These are phyloP conservation scores for Argyrosomus japonicus DNA, from an alignment of 2,113 vertebrate genomes.

Conservation along the genomic window DNA sequence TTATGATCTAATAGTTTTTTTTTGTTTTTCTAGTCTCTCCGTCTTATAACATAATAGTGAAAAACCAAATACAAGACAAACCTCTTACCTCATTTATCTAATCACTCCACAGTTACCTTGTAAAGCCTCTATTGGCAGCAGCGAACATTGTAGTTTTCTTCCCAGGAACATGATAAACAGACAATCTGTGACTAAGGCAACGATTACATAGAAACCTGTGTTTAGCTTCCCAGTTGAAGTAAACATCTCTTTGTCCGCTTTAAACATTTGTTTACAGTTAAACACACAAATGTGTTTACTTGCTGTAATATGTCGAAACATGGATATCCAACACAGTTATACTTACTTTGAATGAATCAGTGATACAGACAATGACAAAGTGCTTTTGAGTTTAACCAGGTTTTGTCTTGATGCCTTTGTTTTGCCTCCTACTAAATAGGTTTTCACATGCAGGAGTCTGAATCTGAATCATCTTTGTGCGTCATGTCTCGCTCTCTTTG, in stretches of 20 bases:
- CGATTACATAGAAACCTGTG: slow-evolving; percentile 43
- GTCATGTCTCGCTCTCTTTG: slow-evolving; percentile 18
- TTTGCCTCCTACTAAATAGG: slow-evolving; percentile 10
- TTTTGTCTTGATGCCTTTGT: slow-evolving; percentile 45
- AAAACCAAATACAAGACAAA: slow-evolving; percentile 33
- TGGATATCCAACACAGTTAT: slow-evolving; percentile 35
- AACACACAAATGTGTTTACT: slow-evolving; percentile 41
- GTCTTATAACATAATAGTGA: slow-evolving; percentile 33
- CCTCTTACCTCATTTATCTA: slow-evolving; percentile 31
- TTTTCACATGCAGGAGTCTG: slow-evolving; percentile 29
- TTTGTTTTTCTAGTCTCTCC: slow-evolving; percentile 1
- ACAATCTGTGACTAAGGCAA: slow-evolving; percentile 54
- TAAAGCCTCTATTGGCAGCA: slow-evolving; percentile 45
- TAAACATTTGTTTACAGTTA: slow-evolving; percentile 46
- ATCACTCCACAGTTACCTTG: slow-evolving; percentile 40
- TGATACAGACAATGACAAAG: slow-evolving; percentile 36
- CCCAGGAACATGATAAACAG: slow-evolving; percentile 59
- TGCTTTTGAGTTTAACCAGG: slow-evolving; percentile 33
- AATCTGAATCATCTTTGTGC: slow-evolving; percentile 37
- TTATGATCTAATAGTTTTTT: slow-evolving; percentile 13
- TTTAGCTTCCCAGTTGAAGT: slow-evolving; percentile 40
- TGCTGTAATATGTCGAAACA: slow-evolving; percentile 27
- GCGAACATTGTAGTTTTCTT: slow-evolving; percentile 31
- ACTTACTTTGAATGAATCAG: slow-evolving; percentile 37
- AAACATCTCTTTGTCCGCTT: slow-evolving; percentile 49